phyloP scores from a whole-genome alignment of 2,888 invertebrate genomes.

The Conistra vaccinii region DNA sequence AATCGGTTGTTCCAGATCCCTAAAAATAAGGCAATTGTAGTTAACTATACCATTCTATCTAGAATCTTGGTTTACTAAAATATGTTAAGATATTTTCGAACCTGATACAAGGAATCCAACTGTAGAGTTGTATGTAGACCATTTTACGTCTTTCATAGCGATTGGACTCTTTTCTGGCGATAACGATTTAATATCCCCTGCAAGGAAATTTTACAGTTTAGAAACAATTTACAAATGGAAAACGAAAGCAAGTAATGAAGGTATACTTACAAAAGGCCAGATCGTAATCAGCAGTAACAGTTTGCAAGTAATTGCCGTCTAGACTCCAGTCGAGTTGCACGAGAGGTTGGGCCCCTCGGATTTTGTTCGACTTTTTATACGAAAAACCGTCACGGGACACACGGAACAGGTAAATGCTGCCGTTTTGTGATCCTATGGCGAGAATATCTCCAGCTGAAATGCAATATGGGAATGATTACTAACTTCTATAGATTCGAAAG shows the following conservation, averaged over 20 bases:
- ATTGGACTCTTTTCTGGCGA: conserved; percentile 96
- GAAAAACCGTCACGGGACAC: conserved; percentile 97
- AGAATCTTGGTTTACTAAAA: neutral
- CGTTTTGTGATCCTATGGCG: conserved; percentile 97
- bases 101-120: conserved; percentile 97
- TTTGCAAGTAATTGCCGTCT: conserved; percentile 96
- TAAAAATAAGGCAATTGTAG: conserved; percentile 70
- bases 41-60: neutral
- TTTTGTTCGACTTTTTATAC: conserved; percentile 97
- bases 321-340: conserved; percentile 97
- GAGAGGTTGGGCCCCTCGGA: conserved; percentile 95
- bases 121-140: conserved; percentile 96
- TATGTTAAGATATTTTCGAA: conserved; percentile 68
- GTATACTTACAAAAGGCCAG: conserved; percentile 94
- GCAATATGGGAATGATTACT: neutral
- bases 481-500: neutral
- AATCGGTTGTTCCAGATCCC: conserved; percentile 97
- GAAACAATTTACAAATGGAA: conserved; percentile 7
- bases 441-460: conserved; percentile 95
- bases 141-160: conserved; percentile 97
- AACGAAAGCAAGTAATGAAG: neutral
- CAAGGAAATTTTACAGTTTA: conserved; percentile 66
- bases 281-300: conserved; percentile 97
- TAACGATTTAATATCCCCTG: conserved; percentile 97
- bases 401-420: conserved; percentile 93